Evolutionary conservation across 2,797 vertebrate species (phyloP), one percentile per base, ranked within the genome.

Genomic region (Telmatherina bonti): DNA sequence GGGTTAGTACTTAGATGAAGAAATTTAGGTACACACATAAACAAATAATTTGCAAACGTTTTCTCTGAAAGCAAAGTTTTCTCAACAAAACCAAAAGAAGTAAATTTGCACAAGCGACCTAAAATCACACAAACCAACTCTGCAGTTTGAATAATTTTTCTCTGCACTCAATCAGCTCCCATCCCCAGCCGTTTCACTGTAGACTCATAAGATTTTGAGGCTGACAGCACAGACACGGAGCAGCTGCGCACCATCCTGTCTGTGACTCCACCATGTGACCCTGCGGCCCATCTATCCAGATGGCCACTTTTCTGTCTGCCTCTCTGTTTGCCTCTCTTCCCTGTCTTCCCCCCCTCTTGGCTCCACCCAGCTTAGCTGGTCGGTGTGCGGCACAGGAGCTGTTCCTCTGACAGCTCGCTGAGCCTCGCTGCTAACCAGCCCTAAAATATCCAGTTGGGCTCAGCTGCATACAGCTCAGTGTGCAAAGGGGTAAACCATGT

Each of bases 191-290:
- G 33, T 65, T 60, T 80, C 72, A 16, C 10, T 22, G 62, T 27
- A 63, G 73, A 79, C 81, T 88, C 81, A 59, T 70, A 82, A 85
- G 87, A 87, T 70, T 72, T 45, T 43, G 60, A 74, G 81, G 84
- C 83, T 85, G 85, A 76, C 54, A 35, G 72, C 79, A 53, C 51
- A 83, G 80, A 82, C 85, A 62, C 4, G 0, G 70, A 90, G 82
- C 91, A 91, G 91, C 90, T 90, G 89, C 87, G 89, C 89, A 72
- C 87, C 85, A 78, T 82, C 79, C 86, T 82, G 87, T 72, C 67
- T 76, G 77, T 81, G 85, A 87, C 85, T 83, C 71, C 64, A 69
- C 70, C 84, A 75, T 78, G 84, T 90, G 89, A 91, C 90, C 89
- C 89, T 18, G 76, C 67, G 72, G 82, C 84, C 83, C 81, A 83